A percentile compares a stretch with the other conserved stretches of the same genome.
Evolutionary conservation across 2,113 vertebrate species (phyloP).

Genomic region (Sinocyclocheilus maitianheensis): DNA sequence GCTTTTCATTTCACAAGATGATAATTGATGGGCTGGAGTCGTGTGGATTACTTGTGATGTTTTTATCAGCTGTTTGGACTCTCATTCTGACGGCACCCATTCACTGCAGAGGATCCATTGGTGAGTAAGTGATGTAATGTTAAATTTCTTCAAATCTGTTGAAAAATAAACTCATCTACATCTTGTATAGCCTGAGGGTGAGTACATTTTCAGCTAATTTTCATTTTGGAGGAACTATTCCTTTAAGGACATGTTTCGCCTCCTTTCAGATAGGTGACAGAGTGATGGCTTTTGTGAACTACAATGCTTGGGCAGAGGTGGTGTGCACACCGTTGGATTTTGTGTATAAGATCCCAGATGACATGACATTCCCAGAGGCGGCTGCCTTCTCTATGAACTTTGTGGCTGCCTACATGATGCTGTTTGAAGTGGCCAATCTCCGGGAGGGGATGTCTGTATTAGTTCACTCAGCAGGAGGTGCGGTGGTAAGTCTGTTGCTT

Average conservation of each 20-base stretch:
- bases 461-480: constrained; percentile 94
- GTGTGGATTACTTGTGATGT: too few relatives aligned
- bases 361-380: constrained; percentile 94
- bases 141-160: not conserved
- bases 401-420: constrained; percentile 98
- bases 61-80: not conserved
- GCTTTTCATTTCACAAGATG: not conserved
- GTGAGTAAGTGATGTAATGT: not conserved
- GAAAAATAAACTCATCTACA: too few relatives aligned
- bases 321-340: constrained; percentile 89
- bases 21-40: not conserved
- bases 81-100: not conserved
- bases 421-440: constrained; percentile 96
- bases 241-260: constrained; percentile 28
- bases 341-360: constrained; percentile 94
- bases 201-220: too few relatives aligned
- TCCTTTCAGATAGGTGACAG: constrained; percentile 88
- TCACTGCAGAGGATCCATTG: not conserved
- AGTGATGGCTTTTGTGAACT: constrained; percentile 96
- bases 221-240: not conserved
- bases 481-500: constrained; percentile 82
- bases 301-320: constrained; percentile 97
- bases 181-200: not conserved
- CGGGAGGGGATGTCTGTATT: constrained; percentile 97
- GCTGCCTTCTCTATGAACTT: constrained; percentile 96